A percentile compares a stretch with the other conserved stretches of the same genome.
Conservation (phyloP, 2,888 invertebrate genomes). For the Orthosia gracilis region DNA sequence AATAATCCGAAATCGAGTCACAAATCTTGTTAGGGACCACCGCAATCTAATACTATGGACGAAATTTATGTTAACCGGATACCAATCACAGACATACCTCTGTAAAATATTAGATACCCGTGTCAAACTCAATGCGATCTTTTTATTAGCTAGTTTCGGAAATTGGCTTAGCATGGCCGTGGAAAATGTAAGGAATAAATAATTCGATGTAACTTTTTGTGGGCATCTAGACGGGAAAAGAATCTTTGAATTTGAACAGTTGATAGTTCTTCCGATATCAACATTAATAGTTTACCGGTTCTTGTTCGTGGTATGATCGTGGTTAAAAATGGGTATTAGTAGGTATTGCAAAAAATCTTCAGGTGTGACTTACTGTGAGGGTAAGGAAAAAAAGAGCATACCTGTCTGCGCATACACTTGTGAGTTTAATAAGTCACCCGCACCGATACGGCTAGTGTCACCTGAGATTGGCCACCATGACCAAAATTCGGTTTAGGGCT, state of each 20-base stretch:
- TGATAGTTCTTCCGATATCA: too few relatives aligned
- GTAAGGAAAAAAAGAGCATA: background rate
- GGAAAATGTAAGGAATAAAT: slow-evolving; percentile 41
- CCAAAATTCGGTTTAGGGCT: background rate
- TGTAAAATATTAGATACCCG: slow-evolving; percentile 71
- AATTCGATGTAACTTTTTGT: slow-evolving; percentile 45
- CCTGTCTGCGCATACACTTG: too few relatives aligned
- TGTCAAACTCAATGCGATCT: slow-evolving; percentile 67
- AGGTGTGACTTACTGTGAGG: too few relatives aligned
- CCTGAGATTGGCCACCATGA: background rate
- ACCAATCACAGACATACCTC: slow-evolving; percentile 73
- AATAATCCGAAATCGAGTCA: slow-evolving; percentile 65
- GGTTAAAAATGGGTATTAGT: too few relatives aligned
- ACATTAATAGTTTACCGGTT: too few relatives aligned
- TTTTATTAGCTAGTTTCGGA: slow-evolving; percentile 68
- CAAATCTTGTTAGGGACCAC: slow-evolving; percentile 70
- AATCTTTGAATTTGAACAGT: background rate
- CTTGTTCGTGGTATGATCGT: too few relatives aligned
- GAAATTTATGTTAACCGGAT: slow-evolving; percentile 74
- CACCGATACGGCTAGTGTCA: background rate
- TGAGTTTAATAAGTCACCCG: too few relatives aligned
- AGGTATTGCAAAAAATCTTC: too few relatives aligned
- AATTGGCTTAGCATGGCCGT: slow-evolving; percentile 61
- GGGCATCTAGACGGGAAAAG: background rate
- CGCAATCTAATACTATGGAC: slow-evolving; percentile 66